Percentiles rank a stretch among this genome's conserved stretches.
Conservation (phyloP, 1,140 invertebrate genomes). For the Drosophila nebulosa region DNA sequence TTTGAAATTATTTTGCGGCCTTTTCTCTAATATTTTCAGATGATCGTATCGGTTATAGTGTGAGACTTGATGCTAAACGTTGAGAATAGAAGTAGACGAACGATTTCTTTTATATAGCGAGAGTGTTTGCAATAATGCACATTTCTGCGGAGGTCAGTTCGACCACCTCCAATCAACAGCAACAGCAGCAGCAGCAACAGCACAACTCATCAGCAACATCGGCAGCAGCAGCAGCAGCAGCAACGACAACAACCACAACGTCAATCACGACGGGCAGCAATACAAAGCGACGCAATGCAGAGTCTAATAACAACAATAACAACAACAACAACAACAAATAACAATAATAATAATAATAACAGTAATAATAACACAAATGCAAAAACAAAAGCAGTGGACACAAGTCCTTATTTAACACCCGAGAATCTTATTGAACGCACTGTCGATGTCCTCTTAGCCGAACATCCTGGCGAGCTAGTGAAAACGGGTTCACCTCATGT, state of each 20-base stretch:
- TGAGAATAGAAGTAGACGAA: slow-evolving; percentile 20
- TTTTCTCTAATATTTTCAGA: no score
- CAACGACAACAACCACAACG: slow-evolving; percentile 42
- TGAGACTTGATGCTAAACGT: slow-evolving; percentile 7
- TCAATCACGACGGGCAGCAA: slow-evolving; percentile 59
- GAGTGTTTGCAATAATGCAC: slow-evolving; percentile 83
- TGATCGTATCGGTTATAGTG: slow-evolving; percentile 4
- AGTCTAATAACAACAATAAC: slow-evolving; percentile 44
- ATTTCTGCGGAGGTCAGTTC: slow-evolving; percentile 87
- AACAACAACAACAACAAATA: slow-evolving; percentile 52
- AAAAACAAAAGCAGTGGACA: slow-evolving; percentile 66
- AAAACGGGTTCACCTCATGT: slow-evolving; percentile 96
- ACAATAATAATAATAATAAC: slow-evolving; percentile 46
- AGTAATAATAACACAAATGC: slow-evolving; percentile 52
- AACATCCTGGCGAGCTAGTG: slow-evolving; percentile 95
- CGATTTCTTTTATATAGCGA: slow-evolving; percentile 26
- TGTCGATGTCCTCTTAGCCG: slow-evolving; percentile 89
- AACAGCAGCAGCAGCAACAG: slow-evolving; percentile 58
- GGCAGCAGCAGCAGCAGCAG: slow-evolving; percentile 76
- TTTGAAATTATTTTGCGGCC: no score
- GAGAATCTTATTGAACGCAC: slow-evolving; percentile 91
- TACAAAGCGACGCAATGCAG: slow-evolving; percentile 58
- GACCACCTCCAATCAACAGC: slow-evolving; percentile 82
- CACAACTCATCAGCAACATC: slow-evolving; percentile 44
- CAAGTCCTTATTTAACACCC: slow-evolving; percentile 86